Evolutionary conservation across 2,113 vertebrate species (phyloP).

Genomic region (Lutjanus erythropterus): DNA sequence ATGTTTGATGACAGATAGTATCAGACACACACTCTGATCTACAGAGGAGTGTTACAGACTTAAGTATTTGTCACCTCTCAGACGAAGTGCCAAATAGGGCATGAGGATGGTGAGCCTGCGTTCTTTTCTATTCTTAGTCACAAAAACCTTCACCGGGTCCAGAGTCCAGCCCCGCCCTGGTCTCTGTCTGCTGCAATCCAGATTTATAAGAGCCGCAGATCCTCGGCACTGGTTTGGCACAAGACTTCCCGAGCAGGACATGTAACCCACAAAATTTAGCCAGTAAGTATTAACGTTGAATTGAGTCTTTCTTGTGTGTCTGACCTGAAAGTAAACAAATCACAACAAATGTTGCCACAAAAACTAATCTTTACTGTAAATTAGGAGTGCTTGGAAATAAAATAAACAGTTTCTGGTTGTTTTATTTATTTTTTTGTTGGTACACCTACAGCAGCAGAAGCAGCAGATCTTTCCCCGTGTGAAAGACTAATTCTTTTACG

Average conservation of each 20-base stretch:
- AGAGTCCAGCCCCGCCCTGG: conserved; percentile 50
- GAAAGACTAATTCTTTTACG: conserved; percentile 83
- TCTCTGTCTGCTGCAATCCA: background rate
- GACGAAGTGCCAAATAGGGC: conserved; percentile 75
- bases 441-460: conserved; percentile 71
- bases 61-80: conserved; percentile 22
- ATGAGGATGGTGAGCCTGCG: conserved; percentile 14
- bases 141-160: conserved; percentile 18
- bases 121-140: conserved; percentile 69
- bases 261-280: conserved; percentile 82
- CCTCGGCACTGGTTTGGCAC: conserved; percentile 81
- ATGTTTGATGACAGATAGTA: conserved; percentile 1
- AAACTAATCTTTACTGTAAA: conserved; percentile 71
- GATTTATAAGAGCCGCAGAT: conserved; percentile 79
- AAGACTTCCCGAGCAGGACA: conserved; percentile 84
- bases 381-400: conserved; percentile 76
- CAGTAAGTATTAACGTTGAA: conserved; percentile 87
- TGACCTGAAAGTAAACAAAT: conserved; percentile 84
- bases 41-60: background rate
- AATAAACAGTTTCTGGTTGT: conserved; percentile 74
- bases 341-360: conserved; percentile 83
- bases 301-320: conserved; percentile 84
- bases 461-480: conserved; percentile 66
- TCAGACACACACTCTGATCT: background rate
- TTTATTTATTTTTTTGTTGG: no score